These are phyloP conservation scores for Drosophila tropicalis DNA, from an alignment of 1,140 invertebrate species.

Conservation along the genomic window DNA sequence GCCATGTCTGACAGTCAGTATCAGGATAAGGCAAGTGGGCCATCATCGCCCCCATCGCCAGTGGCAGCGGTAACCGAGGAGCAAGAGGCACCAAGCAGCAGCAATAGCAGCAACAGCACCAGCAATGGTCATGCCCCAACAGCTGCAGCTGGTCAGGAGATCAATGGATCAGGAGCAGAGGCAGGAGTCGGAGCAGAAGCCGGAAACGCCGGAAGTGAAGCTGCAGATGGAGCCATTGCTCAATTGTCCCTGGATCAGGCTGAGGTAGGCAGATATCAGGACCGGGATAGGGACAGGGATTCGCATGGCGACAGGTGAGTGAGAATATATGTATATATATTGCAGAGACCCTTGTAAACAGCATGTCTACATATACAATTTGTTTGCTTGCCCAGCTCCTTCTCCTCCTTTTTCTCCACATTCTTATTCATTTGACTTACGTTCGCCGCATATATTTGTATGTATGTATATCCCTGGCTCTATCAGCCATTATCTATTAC, in stretches of 20 bases:
- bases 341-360: background rate
- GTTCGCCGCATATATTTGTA: background rate
- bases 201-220: background rate
- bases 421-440: background rate
- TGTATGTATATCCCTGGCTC: constrained; percentile 11
- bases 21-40: constrained; percentile 19
- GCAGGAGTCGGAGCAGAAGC: background rate
- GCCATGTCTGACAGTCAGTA: constrained; percentile 45
- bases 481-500: constrained; percentile 12
- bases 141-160: background rate
- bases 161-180: too few relatives aligned
- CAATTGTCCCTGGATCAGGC: constrained; percentile 6
- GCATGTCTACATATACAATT: background rate
- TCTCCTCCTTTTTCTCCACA: background rate
- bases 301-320: constrained; percentile 70
- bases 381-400: background rate
- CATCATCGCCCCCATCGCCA: constrained; percentile 24
- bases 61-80: constrained; percentile 8
- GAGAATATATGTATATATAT: background rate
- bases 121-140: background rate
- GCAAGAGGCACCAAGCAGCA: constrained; percentile 12
- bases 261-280: constrained; percentile 26
- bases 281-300: constrained; percentile 50
- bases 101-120: constrained; percentile 13
- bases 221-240: background rate